Evolutionary conservation across 1,140 invertebrate genomes (phyloP), one percentile per base, ranked within the genome.

Genomic region (Halotydeus destructor): DNA sequence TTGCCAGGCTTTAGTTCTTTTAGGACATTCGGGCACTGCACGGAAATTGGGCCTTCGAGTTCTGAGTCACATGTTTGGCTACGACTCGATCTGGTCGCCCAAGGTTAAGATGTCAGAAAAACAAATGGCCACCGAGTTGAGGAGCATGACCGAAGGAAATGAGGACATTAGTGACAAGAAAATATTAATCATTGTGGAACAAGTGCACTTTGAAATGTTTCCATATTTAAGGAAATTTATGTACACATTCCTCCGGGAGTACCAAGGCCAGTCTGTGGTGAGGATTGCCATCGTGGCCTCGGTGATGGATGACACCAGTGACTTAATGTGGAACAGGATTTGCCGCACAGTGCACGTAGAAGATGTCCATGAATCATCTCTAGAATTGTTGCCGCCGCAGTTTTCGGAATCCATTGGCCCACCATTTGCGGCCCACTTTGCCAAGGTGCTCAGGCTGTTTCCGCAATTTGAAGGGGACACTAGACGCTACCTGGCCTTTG

Each of bases 401-500:
- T 16, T 38, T 19, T 11, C 40, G 2, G 27, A 36, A 36, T 14
- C n/a, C 11, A 27, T 46, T 22, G 19, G 40, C 6, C 18, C 38
- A 4, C 0, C n/a, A 22, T 11, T 42, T 27, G 21, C 3, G 11
- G 9, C 12, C 9, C 24, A 45, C 12, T 24, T 24, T 12, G 9
- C 32, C 22, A 28, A 50, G 18, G 23, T 11, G 26, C 37, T 33
- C 18, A 38, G 11, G 47, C 22, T 12, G 44, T 46, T 5, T 8
- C 34, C 6, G 26, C 16, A 23, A 11, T n/a, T 44, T n/a, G 22
- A 5, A 3, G 23, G 14, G 18, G 35, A 41, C 18, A 43, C 48
- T n/a, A 19, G 48, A 24, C 38, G 33, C 5, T 54, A 51, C 35
- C 24, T 47, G 19, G 39, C 39, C 16, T 51, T 52, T 34, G 41